phyloP scores from a whole-genome alignment of 2,113 vertebrate species.

The Ceyx melanurus region DNA sequence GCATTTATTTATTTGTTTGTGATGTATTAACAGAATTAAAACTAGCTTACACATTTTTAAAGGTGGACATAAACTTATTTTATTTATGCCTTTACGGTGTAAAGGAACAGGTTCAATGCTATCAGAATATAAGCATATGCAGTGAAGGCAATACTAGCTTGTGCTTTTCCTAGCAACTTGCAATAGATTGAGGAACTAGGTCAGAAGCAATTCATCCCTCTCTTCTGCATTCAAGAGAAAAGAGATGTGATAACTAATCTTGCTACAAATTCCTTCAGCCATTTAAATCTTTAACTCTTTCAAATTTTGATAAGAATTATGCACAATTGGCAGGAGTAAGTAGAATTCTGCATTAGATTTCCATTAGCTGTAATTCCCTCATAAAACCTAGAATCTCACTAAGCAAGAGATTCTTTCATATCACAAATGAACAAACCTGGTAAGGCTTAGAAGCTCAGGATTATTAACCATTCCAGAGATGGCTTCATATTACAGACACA shows the following conservation, averaged over 20 bases:
- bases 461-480: neutral
- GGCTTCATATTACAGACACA: neutral
- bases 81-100: neutral
- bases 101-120: neutral
- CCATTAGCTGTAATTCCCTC: neutral
- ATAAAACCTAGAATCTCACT: neutral
- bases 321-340: accelerated
- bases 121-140: neutral
- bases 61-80: neutral
- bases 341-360: neutral
- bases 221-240: neutral
- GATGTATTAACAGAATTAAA: neutral
- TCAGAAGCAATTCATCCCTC: neutral
- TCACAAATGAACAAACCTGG: neutral
- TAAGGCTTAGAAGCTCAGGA: neutral
- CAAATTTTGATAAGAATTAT: neutral
- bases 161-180: neutral
- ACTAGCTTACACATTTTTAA: neutral
- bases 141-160: neutral
- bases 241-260: neutral
- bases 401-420: neutral
- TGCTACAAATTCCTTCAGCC: neutral
- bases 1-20: neutral
- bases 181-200: neutral
- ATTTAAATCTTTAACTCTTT: neutral